Evolutionary conservation across 2,888 invertebrate genomes (phyloP).

Genomic region (Atethmia centrago): DNA sequence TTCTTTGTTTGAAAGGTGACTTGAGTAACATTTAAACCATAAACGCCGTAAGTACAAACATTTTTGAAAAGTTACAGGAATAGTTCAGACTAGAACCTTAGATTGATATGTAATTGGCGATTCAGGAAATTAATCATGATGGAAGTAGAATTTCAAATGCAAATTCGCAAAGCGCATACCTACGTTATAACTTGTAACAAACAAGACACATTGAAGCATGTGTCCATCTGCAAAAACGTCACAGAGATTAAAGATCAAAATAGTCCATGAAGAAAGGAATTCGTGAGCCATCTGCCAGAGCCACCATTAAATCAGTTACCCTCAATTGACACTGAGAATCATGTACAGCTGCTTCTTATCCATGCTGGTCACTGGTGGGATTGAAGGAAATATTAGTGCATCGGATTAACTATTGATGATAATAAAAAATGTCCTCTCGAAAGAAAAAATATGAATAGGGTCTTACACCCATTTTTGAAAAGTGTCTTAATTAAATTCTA

Average conservation of each 20-base stretch:
- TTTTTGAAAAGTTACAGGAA: not conserved
- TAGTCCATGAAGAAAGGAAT: constrained; percentile 49
- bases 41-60: too few relatives aligned
- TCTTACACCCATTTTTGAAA: too few relatives aligned
- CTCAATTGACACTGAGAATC: constrained; percentile 62
- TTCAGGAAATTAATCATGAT: not conserved
- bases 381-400: constrained; percentile 7
- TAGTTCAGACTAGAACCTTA: not conserved
- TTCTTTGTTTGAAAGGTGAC: too few relatives aligned
- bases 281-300: constrained; percentile 56
- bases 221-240: constrained; percentile 8
- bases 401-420: not conserved
- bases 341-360: constrained; percentile 50
- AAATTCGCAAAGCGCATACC: too few relatives aligned
- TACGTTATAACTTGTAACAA: too few relatives aligned
- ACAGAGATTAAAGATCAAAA: constrained; percentile 47
- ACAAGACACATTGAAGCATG: not conserved
- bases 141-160: too few relatives aligned
- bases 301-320: constrained; percentile 64
- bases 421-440: not conserved
- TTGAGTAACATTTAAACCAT: too few relatives aligned
- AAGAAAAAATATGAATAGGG: too few relatives aligned
- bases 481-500: too few relatives aligned
- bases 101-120: not conserved
- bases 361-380: constrained; percentile 8